These are phyloP conservation scores for Phalacrocorax carbo DNA, from an alignment of 2,113 vertebrate genomes.

Conservation along the genomic window DNA sequence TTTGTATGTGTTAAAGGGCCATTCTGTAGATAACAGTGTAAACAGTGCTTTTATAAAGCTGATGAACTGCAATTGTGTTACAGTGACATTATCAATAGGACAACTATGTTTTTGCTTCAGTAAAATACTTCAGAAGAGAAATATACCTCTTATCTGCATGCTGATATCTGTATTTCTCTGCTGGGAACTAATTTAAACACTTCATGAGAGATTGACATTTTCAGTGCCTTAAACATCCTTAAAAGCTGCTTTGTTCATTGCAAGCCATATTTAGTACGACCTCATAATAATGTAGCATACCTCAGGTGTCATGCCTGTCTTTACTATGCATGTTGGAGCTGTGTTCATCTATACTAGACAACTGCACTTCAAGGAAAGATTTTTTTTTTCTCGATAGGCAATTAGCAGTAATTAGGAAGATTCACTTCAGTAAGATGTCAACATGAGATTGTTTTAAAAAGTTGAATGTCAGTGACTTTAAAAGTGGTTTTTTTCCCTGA, in stretches of 20 bases:
- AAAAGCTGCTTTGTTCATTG: constrained; percentile 73
- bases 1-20: background rate
- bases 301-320: constrained; percentile 72
- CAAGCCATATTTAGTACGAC: constrained; percentile 76
- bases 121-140: constrained; percentile 42
- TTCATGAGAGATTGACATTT: constrained; percentile 74
- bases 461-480: constrained; percentile 81
- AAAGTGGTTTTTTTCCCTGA: constrained; percentile 76
- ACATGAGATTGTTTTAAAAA: constrained; percentile 74
- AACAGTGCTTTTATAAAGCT: background rate
- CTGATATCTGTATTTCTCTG: constrained; percentile 62
- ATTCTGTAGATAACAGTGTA: background rate
- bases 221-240: constrained; percentile 61
- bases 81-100: background rate
- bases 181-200: constrained; percentile 68
- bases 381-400: constrained; percentile 72
- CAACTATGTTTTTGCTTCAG: background rate
- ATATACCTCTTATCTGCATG: constrained; percentile 31
- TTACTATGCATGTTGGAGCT: constrained; percentile 61
- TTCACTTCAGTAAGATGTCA: constrained; percentile 77
- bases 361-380: constrained; percentile 69
- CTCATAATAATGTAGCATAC: constrained; percentile 73
- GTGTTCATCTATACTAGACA: constrained; percentile 72
- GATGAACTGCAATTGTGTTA: background rate
- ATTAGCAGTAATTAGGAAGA: constrained; percentile 83